These are phyloP conservation scores for Clarias macrocephalus DNA, from an alignment of 2,113 vertebrate species.

Conservation along the genomic window DNA sequence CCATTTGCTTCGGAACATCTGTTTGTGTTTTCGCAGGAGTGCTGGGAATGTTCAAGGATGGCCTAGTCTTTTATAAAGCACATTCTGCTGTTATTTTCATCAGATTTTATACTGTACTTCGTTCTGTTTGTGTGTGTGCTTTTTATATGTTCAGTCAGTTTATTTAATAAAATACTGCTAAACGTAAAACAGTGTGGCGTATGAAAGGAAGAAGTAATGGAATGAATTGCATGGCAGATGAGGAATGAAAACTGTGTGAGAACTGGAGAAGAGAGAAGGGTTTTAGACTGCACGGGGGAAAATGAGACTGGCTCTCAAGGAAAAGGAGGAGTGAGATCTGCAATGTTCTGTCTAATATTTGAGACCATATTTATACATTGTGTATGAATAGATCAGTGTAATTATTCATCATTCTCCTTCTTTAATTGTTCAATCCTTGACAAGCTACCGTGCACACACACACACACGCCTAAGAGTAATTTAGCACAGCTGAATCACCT, in stretches of 20 bases:
- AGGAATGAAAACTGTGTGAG: background rate
- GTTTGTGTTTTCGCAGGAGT: conserved; percentile 48
- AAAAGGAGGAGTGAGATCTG: background rate
- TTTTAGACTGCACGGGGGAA: background rate
- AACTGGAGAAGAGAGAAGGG: background rate
- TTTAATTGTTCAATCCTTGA: background rate
- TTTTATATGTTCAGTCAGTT: background rate
- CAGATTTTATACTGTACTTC: background rate
- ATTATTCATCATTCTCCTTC: background rate
- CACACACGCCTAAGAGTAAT: background rate
- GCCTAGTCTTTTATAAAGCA: background rate
- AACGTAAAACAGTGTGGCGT: background rate
- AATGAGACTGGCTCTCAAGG: background rate
- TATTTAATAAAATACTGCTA: background rate
- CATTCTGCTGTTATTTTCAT: background rate
- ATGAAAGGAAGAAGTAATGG: conserved; percentile 1
- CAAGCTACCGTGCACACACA: too few relatives aligned
- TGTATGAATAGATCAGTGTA: background rate
- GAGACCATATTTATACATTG: background rate
- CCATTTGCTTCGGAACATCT: conserved; percentile 52
- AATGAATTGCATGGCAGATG: conserved; percentile 19
- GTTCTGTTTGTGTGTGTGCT: background rate
- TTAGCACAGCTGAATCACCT: background rate
- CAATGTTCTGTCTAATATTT: background rate
- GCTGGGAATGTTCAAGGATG: background rate